Evolutionary conservation across 2,797 vertebrate species (phyloP).

Genomic region (Micromesistius poutassou): DNA sequence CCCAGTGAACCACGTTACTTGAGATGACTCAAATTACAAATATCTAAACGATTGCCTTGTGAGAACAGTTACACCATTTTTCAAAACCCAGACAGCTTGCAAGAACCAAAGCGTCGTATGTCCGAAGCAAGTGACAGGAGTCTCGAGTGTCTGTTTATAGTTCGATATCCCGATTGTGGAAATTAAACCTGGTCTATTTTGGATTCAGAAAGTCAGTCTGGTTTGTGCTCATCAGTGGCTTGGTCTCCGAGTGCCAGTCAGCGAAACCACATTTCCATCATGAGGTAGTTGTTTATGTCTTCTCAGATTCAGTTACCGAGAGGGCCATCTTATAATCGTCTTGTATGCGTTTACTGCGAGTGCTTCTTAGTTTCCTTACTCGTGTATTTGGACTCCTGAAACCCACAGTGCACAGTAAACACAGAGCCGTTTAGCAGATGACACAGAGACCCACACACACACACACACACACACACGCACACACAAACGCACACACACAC

Average conservation of each 20-base stretch:
- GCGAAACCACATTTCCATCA: background rate
- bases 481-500: background rate
- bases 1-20: background rate
- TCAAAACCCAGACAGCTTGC: conserved; percentile 7
- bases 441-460: background rate
- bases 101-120: conserved; percentile 18
- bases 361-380: background rate
- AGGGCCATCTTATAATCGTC: background rate
- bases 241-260: background rate
- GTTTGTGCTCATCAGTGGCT: background rate
- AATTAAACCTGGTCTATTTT: background rate
- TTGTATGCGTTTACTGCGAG: background rate
- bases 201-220: background rate
- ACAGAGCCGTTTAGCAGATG: too few species aligned
- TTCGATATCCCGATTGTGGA: background rate
- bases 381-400: background rate
- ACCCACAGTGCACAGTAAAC: background rate
- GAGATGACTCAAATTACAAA: background rate
- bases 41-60: background rate
- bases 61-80: background rate
- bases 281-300: background rate
- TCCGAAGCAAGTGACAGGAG: conserved; percentile 33
- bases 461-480: background rate
- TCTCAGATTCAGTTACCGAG: background rate
- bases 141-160: conserved; percentile 11